Evolutionary conservation across 2,113 vertebrate species (phyloP).

Genomic region (Microcebus ravelobensis): DNA sequence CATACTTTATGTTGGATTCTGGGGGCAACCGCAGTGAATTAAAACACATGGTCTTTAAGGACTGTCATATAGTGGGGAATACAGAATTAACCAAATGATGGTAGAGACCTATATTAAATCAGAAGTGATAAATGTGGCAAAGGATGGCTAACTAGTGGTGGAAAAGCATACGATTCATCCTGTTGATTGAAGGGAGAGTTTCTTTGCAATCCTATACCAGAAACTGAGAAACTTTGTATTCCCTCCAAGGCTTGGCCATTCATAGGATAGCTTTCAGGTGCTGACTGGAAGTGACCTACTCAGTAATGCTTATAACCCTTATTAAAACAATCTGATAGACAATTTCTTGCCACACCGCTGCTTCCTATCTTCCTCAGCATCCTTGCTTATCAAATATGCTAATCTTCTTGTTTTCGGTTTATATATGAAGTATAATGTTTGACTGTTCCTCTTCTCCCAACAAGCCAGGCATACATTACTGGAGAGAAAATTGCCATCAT

Average conservation of each 20-base stretch:
- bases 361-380: not conserved
- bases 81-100: not conserved
- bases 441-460: not conserved
- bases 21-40: not conserved
- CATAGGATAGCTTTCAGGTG: not conserved
- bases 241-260: not conserved
- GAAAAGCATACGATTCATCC: not conserved
- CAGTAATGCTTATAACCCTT: conserved; percentile 58
- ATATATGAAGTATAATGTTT: not conserved
- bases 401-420: conserved; percentile 50
- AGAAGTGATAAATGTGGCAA: not conserved
- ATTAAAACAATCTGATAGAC: conserved; percentile 59
- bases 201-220: not conserved
- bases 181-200: not conserved
- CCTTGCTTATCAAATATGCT: conserved; percentile 16
- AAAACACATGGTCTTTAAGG: not conserved
- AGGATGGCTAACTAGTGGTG: not conserved
- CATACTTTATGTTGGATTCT: not conserved
- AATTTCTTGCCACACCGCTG: conserved; percentile 61
- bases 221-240: not conserved
- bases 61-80: not conserved
- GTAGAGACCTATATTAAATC: not conserved
- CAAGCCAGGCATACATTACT: not conserved
- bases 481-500: conserved; percentile 16
- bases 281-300: not conserved